Evolutionary conservation across 2,888 invertebrate species (phyloP), one percentile per base, ranked within the genome.

Genomic region (Nymphalis c-album): DNA sequence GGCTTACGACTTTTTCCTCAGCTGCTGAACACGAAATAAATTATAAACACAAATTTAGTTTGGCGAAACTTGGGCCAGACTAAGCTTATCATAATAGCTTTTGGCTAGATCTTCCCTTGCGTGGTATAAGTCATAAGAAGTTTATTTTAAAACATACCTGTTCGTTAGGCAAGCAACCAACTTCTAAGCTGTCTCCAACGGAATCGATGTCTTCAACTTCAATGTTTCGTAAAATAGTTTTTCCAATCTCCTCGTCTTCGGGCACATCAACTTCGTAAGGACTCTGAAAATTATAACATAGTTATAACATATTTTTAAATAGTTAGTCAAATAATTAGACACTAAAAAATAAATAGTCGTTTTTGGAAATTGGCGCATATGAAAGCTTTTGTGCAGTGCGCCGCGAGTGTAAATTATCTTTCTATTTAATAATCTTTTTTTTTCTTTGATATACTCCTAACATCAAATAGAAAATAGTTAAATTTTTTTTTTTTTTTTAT

Each of bases 191-290:
- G 67, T 96, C 95, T 0, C 98, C 97, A 16, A 96, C 94, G 4
- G 95, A 94, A 83, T 98, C 98, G 58, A 93, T 93, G 84, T 98
- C 98, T 77, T 94, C 95, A 10, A 97, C 95, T 67, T 93, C 87
- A 64, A 98, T 96, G 68, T 94, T 94, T 40, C 94, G 92, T 74
- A 97, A 94, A 31, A 98, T 93, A 0, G 95, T 95, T 7, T 94
- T 94, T 2, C 96, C 97, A 5, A 95, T 85, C 17, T 91, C 85
- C 0, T 96, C 94, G 81, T 97, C 96, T 90, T 97, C 97, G 53
- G 94, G 93, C 8, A 97, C 95, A 74, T 94, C 93, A 5, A 96
- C 94, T 85, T 96, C 96, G 85, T 97, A 97, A 0, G 97, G 96
- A 72, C 94, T 94, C 95, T 97, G 87, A 3, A 69, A 65, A 7